Evolutionary conservation across 2,113 vertebrate genomes (phyloP), one percentile per base, ranked within the genome.

Genomic region (Coreoperca whiteheadi): DNA sequence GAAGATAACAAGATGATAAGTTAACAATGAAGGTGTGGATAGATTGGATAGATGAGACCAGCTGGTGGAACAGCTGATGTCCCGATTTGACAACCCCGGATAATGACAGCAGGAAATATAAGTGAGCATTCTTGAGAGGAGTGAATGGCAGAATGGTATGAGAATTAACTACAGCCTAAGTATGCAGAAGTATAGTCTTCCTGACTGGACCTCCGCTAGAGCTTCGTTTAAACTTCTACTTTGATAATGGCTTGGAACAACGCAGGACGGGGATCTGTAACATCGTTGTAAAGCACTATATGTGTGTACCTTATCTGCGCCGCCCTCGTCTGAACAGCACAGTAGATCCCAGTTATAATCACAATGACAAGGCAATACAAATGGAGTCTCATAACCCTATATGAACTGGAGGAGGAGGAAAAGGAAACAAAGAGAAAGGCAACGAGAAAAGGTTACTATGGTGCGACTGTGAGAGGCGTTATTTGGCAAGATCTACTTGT

Each of bases 391-490:
- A 32, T 46, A 66, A 53, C 9, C 15, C 32, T 61, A 0, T 28
- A 32, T 32, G 46, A 23, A 57, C 65, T 30, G 9, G 5, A 32
- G 53, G 50, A 86, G 59, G 50, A 86, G 60, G 34, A 72, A 69
- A 46, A 50, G 7, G 11, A 79, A n/a, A 39, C 46, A 7, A 32
- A 34, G 50, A 48, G 8, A 65, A 48, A 34, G 39, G 41, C 15
- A 32, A 57, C 15, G 48, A 46, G 48, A 65, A 81, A 61, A 70
- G 74, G 79, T 86, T 82, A 72, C 74, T 48, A 51, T 48, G 46
- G 50, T 77, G 70, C 10, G 0, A 77, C 57, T 48, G 43, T 75
- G 41, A 74, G 81, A 84, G 64, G 82, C 71, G 73, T 74, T 59
- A 67, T 74, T 85, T 83, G 70, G 57, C 74, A 71, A 71, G 39